Base-by-base conservation (phyloP, 2,888 invertebrate genomes). In the Protodeltote pygarga region DNA sequence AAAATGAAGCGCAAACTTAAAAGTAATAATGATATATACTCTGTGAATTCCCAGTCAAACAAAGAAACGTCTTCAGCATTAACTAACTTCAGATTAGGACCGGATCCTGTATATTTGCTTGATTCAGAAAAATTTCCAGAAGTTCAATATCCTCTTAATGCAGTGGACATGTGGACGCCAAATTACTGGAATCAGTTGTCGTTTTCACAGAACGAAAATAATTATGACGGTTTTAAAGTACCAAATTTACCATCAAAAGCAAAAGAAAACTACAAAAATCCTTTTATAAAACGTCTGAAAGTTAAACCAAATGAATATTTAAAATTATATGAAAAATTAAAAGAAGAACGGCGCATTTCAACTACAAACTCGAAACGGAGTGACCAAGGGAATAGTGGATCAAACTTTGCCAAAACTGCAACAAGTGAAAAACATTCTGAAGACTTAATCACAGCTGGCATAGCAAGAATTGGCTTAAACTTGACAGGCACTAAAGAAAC, bases 81-180 rank as follows among this genome's bases (percentile, higher is more conserved):
- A 15, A 33, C 28, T 2, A 37, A 29, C 4, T 14, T 33, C 0
- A 2, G 38, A 15, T 3, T 28, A 5, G 33, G 9, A 0, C 15
- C 28, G 6, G 57, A 65, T 14, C 41, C 70, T 1, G 50, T 46
- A 13, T 67, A 55, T 24, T 66, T 73, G 9, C 48, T 55, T 14
- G 67, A 75, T 38, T 33, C 66, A 20, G 64, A 58, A 5, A 41
- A 54, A 10, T 90, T 87, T 65, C 88, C 89, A 11, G 85, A 87
- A 53, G 81, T 87, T 1, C 81, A 86, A 54, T 89, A 87, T 66
- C 89, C 89, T 6, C 53, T 83, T 4, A 75, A 68, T 28, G 73
- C 73, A 28, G 71, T 69, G 35, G 89, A 89, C 11, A 77, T 77
- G 3, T 87, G 86, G 88, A 58, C 46, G 10, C 79, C 82, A 1